A percentile compares a stretch with the other conserved stretches of the same genome.
Conservation (phyloP, 2,888 invertebrate genomes). For the Gortyna flavago region DNA sequence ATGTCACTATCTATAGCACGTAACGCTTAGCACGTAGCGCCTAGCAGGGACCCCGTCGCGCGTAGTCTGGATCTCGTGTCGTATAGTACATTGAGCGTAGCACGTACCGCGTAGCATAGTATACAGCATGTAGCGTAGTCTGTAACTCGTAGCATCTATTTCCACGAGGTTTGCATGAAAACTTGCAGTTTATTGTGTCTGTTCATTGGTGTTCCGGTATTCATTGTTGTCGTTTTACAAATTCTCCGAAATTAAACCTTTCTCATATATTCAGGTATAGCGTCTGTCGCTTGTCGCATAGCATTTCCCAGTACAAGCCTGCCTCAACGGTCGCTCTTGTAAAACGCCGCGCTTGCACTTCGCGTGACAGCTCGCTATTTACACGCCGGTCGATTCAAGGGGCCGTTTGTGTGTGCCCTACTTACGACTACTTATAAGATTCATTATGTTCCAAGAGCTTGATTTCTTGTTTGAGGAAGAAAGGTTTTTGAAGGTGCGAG, state of each 20-base stretch:
- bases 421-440: conserved; percentile 35
- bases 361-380: conserved; percentile 49
- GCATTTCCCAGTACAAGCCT: not conserved
- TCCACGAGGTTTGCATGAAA: not conserved
- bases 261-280: not conserved
- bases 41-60: too few species aligned
- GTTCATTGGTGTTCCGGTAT: not conserved
- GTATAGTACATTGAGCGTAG: too few species aligned
- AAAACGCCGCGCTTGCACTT: conserved; percentile 46
- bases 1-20: too few species aligned
- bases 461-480: conserved; percentile 13
- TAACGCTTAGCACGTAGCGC: not conserved
- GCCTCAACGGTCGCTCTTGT: conserved; percentile 16
- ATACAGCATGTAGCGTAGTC: not conserved
- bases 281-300: conserved; percentile 22
- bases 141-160: not conserved
- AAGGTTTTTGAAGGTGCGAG: not conserved
- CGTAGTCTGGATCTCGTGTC: too few species aligned
- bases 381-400: conserved; percentile 46
- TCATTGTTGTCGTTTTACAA: not conserved
- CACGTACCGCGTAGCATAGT: not conserved
- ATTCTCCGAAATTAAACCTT: not conserved
- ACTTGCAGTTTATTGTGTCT: not conserved
- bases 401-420: conserved; percentile 45
- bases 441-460: conserved; percentile 29